A percentile compares a stretch with the other conserved stretches of the same genome.
Evolutionary conservation across 2,888 invertebrate genomes (phyloP).

Genomic region (Aethes cnicana): DNA sequence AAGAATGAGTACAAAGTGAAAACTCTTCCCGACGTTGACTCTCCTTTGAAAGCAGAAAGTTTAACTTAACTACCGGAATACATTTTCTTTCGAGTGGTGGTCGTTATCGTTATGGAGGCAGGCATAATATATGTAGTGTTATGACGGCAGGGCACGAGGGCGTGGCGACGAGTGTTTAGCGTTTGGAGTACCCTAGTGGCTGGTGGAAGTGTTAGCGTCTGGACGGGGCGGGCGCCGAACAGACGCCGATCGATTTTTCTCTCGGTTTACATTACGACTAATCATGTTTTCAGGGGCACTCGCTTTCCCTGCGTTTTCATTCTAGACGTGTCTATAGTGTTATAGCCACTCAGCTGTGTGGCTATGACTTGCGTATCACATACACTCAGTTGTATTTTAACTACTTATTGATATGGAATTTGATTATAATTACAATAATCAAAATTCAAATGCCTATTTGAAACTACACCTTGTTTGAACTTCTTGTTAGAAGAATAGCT

Average conservation of each 20-base stretch:
- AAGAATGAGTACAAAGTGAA: not conserved
- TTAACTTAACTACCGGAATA: too few relatives aligned
- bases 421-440: too few relatives aligned
- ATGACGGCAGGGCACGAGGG: conserved; percentile 16
- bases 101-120: too few relatives aligned
- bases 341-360: conserved; percentile 3
- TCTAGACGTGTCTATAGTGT: conserved; percentile 16
- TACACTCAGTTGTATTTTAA: too few relatives aligned
- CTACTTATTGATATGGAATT: too few relatives aligned
- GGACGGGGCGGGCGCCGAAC: conserved; percentile 52
- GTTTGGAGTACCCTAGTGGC: conserved; percentile 7
- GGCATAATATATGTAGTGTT: conserved; percentile 14
- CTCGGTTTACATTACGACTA: conserved; percentile 61
- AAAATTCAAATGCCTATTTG: too few relatives aligned
- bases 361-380: conserved; percentile 10
- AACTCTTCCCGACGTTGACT: not conserved
- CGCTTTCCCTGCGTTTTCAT: conserved; percentile 27
- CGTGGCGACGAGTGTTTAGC: conserved; percentile 15
- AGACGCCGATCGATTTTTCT: conserved; percentile 72
- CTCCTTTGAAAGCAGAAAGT: too few relatives aligned
- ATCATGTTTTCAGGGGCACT: conserved; percentile 63
- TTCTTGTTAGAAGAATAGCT: too few relatives aligned
- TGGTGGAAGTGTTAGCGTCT: conserved; percentile 36
- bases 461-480: too few relatives aligned
- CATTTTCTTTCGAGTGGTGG: too few relatives aligned